Evolutionary conservation across 2,888 invertebrate species (phyloP).

Genomic region (Ephialtes manifestator): DNA sequence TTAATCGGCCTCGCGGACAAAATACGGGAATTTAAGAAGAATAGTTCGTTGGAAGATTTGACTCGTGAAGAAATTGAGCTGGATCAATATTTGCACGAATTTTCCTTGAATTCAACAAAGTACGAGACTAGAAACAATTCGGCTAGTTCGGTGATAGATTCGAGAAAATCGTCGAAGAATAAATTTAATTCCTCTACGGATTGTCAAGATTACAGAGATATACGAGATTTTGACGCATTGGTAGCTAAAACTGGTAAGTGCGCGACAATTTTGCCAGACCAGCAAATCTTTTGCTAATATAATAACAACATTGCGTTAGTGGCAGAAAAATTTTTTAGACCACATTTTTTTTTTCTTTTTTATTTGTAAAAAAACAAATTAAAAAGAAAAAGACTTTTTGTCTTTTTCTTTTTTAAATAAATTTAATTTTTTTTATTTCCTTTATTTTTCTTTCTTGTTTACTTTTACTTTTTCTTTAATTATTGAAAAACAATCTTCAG

Average conservation of each 20-base stretch:
- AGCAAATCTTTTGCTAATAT: too few relatives aligned
- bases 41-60: conserved; percentile 72
- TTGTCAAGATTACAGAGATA: conserved; percentile 70
- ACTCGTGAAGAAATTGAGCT: conserved; percentile 76
- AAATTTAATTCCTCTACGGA: conserved; percentile 42
- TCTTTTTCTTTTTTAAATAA: too few relatives aligned
- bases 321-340: too few relatives aligned
- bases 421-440: too few relatives aligned
- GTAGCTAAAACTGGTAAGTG: conserved; percentile 80
- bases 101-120: conserved; percentile 73
- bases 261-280: not conserved
- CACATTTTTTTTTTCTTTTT: too few relatives aligned
- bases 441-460: too few relatives aligned
- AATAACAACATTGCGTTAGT: too few relatives aligned
- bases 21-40: conserved; percentile 79
- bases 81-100: conserved; percentile 75
- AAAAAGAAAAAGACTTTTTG: too few relatives aligned
- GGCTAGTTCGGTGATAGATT: not conserved
- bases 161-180: conserved; percentile 43
- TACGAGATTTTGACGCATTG: conserved; percentile 78
- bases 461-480: too few relatives aligned
- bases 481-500: too few relatives aligned
- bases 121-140: conserved; percentile 71
- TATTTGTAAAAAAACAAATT: too few relatives aligned
- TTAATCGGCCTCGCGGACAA: conserved; percentile 78